A percentile compares a stretch with the other conserved stretches of the same genome.
Evolutionary conservation across 92 coral and sea anemone species (phyloP).

Genomic region (Bergia sp.): DNA sequence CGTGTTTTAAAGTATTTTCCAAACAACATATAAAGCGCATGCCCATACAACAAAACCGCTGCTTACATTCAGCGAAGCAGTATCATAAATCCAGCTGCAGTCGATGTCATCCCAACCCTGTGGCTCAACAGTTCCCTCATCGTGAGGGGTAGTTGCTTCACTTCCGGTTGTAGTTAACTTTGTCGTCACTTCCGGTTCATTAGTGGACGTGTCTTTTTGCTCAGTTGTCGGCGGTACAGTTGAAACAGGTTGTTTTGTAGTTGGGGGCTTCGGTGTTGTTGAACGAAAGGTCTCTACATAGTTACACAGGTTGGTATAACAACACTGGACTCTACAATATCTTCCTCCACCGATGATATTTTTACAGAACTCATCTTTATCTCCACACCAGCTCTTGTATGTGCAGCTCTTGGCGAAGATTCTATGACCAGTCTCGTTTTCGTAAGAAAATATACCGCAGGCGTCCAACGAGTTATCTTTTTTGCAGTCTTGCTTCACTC

Average conservation of each 20-base stretch:
- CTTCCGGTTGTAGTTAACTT: not conserved
- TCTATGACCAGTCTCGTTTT: not conserved
- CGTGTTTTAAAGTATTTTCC: not conserved
- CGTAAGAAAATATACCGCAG: not conserved
- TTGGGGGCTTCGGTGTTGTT: not conserved
- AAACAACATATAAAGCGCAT: not conserved
- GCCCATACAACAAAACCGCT: not conserved
- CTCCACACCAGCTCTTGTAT: not conserved
- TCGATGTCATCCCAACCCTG: not conserved
- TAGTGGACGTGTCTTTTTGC: not conserved
- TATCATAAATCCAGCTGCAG: not conserved
- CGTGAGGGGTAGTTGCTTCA: not conserved
- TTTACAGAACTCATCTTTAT: slow-evolving; percentile 1
- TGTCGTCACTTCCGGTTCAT: not conserved
- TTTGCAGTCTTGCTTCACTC: not conserved
- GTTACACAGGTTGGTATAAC: not conserved
- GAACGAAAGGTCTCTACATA: not conserved
- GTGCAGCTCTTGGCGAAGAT: slow-evolving; percentile 5
- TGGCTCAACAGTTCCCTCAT: not conserved
- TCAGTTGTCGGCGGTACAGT: not conserved
- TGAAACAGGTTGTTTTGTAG: not conserved
- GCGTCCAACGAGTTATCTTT: not conserved
- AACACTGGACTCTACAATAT: slow-evolving; percentile 5
- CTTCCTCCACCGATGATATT: not conserved
- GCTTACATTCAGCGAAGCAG: slow-evolving; percentile 9